Base-by-base conservation (phyloP, 2,888 invertebrate species). In the Eupithecia exiguata region DNA sequence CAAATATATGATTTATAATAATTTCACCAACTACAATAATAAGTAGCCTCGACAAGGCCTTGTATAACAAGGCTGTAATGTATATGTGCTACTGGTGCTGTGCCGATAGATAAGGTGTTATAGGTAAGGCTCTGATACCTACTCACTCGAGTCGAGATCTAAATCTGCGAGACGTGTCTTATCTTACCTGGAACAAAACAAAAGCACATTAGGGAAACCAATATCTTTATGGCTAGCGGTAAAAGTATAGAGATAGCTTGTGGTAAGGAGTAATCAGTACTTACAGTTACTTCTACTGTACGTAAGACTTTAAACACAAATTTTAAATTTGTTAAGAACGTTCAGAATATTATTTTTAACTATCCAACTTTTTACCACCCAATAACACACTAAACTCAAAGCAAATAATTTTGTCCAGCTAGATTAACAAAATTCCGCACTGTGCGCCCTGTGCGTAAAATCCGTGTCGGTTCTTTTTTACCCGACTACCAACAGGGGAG, bases 161-260 rank as follows among this genome's bases (percentile, higher is more conserved):
- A 53, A 66, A 68, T 70, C 72, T 53, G 72, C 63, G 66, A 74
- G 71, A 75, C 70, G 75, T 77, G 74, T 74, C 75, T 43, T 79
- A 73, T 74, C 81, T 84, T 83, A 84, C 85, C 84, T 85, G 83
- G 61, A 85, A 85, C 81, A 82, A 83, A 74, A 81, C 74, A 79
- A 78, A 78, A 69, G 66, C 71, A 79, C 72, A 78, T 74, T 67
- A 66, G 68, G 49, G 7, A 69, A 70, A 58, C 46, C 16, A 71
- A 74, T 67, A 75, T 73, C 70, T 73, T 73, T 71, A 74, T 62
- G 49, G 74, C 38, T 66, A 71, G 36, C 69, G 35, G 71, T 76
- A 73, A 73, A 70, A 69, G 65, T 62, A 25, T 65, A 36, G 43
- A 36, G 68, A 70, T 58, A 58, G 53, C 14, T 25, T 72, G 62